These are phyloP conservation scores for Nymphicus hollandicus DNA, from an alignment of 2,113 vertebrate genomes.

Conservation along the genomic window DNA sequence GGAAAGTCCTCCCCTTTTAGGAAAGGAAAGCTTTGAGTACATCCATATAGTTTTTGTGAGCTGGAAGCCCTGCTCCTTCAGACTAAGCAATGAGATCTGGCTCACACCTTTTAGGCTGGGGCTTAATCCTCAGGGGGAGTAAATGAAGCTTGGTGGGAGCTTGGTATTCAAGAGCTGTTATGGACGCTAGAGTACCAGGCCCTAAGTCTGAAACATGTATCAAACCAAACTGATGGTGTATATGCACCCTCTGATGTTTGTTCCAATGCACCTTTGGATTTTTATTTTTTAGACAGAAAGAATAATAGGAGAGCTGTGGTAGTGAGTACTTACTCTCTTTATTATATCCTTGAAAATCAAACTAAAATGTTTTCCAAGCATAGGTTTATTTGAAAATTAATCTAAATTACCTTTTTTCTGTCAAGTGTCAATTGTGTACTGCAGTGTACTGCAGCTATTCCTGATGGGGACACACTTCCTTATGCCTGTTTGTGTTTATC, in stretches of 20 bases:
- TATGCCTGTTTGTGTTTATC: not conserved
- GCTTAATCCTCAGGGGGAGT: not conserved
- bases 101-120: not conserved
- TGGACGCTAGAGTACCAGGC: not conserved
- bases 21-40: not conserved
- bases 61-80: not conserved
- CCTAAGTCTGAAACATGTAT: not conserved
- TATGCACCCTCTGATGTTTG: conserved; percentile 52
- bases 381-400: not conserved
- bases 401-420: not conserved
- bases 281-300: not conserved
- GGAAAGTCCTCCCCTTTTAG: not conserved
- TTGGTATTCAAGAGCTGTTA: not conserved
- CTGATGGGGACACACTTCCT: not conserved
- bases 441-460: not conserved
- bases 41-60: not conserved
- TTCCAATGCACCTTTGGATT: not conserved
- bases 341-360: not conserved
- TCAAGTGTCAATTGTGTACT: not conserved
- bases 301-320: not conserved
- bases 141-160: not conserved
- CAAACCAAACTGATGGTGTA: not conserved
- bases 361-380: not conserved
- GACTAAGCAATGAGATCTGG: not conserved
- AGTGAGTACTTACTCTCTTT: not conserved